Evolutionary conservation across 2,113 vertebrate genomes (phyloP).

Genomic region (Acanthochromis polyacanthus): DNA sequence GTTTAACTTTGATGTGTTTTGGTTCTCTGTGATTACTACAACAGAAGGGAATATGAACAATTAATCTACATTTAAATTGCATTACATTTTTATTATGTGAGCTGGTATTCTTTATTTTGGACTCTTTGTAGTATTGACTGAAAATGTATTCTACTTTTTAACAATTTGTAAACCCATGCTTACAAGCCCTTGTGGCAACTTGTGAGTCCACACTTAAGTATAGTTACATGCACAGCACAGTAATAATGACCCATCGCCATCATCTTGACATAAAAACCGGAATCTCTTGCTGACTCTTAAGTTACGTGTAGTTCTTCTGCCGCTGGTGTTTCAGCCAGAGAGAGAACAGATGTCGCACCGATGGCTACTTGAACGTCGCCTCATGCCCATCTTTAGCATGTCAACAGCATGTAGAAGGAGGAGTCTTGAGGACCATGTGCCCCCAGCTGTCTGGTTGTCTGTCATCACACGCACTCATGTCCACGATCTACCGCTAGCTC

Average conservation of each 20-base stretch:
- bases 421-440: constrained; percentile 40
- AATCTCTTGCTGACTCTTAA: neutral
- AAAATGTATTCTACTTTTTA: neutral
- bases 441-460: constrained; percentile 75
- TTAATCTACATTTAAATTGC: neutral
- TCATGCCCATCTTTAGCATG: constrained; percentile 58
- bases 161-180: neutral
- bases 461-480: constrained; percentile 63
- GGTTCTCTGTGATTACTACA: neutral
- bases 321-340: constrained; percentile 16
- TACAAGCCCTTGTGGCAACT: neutral
- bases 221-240: constrained; percentile 5
- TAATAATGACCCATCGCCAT: neutral
- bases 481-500: constrained; percentile 27
- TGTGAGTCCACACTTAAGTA: neutral
- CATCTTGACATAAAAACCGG: neutral
- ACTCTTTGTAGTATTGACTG: too few species aligned
- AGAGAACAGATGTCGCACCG: constrained; percentile 21
- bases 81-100: too few species aligned
- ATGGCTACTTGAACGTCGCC: constrained; percentile 27
- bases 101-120: too few species aligned
- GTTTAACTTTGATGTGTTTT: neutral
- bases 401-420: constrained; percentile 67
- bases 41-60: neutral
- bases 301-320: neutral